Evolutionary conservation across 2,888 invertebrate species (phyloP), one percentile per base, ranked within the genome.

Genomic region (Monopis laevigella): DNA sequence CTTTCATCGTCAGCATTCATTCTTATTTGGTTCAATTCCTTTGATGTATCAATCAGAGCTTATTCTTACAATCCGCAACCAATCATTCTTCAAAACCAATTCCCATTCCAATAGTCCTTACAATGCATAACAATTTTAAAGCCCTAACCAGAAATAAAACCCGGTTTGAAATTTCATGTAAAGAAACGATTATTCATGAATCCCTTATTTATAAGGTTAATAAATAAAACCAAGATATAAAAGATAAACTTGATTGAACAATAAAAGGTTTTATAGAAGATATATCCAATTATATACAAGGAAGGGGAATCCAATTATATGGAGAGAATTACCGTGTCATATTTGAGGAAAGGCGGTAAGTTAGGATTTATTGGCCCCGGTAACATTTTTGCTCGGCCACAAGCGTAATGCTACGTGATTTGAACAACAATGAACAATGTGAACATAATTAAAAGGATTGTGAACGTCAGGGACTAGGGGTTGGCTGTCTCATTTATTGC

Each of bases 281-380:
- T n/a, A n/a, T n/a, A n/a, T n/a, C n/a, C n/a, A n/a, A n/a, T n/a
- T n/a, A n/a, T n/a, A 21, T n/a, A 19, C 10, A 8, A 36, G 11
- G 21, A 21, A 11, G 19, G 12, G 12, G 21, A 11, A 36, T 36
- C 36, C 36, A 36, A 36, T 36, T 36, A 36, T 36, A 36, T 21
- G 21, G 5, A 19, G 16, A 11, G 36, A 36, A 36, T 36, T 36
- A 36, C 36, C 36, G 36, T 36, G 36, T 36, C 36, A 36, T 36
- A 36, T 36, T 36, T 36, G 36, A 36, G 21, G 36, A n/a, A 21
- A 19, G 24, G 6, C 24, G 6, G 24, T 24, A 24, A 16, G 21
- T 36, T 11, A 21, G 13, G 36, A 36, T 36, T 36, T 36, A 36
- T 36, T 36, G 21, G 36, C 2, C 19, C 21, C 19, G 36, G 36